These are phyloP conservation scores for Alectoris magna DNA, from an alignment of 2,797 vertebrate genomes.

Conservation along the genomic window DNA sequence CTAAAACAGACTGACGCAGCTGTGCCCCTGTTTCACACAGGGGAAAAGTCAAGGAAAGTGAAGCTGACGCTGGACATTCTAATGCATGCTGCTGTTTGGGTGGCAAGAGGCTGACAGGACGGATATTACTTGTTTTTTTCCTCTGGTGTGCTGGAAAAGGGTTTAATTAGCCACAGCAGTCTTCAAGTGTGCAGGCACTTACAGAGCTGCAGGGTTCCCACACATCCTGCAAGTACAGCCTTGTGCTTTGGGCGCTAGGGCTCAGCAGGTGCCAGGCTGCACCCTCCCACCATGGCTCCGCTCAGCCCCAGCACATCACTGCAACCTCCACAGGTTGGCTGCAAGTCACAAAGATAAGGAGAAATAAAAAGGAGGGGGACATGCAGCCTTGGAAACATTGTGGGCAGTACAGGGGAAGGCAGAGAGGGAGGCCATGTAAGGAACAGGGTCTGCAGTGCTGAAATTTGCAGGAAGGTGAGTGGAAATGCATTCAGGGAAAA, in stretches of 20 bases:
- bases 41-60: not conserved
- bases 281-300: not conserved
- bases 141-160: conserved; percentile 33
- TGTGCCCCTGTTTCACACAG: not conserved
- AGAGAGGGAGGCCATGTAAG: not conserved
- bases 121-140: not conserved
- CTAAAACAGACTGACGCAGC: not conserved
- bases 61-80: not conserved
- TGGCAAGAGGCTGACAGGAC: not conserved
- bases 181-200: not conserved
- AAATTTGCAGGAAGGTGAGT: not conserved
- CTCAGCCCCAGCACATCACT: not conserved
- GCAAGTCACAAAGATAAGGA: not conserved
- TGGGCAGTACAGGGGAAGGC: not conserved
- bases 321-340: not conserved
- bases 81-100: not conserved
- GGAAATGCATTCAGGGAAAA: not conserved
- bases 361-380: not conserved
- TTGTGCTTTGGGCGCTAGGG: not conserved
- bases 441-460: not conserved
- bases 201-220: not conserved
- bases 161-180: conserved; percentile 31
- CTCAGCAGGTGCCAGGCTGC: not conserved
- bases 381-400: accelerated
- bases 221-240: not conserved